Evolutionary conservation across 2,113 vertebrate genomes (phyloP).

Genomic region (Gymnocephalus cernua): DNA sequence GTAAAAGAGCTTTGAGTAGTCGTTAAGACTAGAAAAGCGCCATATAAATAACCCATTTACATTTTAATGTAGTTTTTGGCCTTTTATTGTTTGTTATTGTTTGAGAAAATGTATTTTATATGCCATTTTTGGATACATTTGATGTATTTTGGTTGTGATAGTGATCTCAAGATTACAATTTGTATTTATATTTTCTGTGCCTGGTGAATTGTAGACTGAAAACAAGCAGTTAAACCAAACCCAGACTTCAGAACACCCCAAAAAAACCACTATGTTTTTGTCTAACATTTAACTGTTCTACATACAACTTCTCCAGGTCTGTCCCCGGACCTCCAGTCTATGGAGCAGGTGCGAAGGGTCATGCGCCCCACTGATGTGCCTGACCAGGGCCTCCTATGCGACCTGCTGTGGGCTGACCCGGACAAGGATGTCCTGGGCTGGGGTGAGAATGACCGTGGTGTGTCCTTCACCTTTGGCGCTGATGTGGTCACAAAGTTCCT

Average conservation of each 20-base stretch:
- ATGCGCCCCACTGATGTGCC: conserved; percentile 97
- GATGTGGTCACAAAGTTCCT: conserved; percentile 98
- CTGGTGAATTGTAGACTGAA: neutral
- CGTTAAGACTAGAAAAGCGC: too few species aligned
- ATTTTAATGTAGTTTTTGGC: neutral
- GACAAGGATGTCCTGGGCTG: conserved; percentile 98
- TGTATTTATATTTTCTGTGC: neutral
- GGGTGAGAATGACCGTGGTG: conserved; percentile 96
- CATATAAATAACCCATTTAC: too few species aligned
- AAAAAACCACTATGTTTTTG: neutral
- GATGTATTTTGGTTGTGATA: neutral
- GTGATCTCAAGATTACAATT: neutral
- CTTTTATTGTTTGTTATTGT: neutral
- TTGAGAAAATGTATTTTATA: neutral
- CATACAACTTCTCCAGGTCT: conserved; percentile 81
- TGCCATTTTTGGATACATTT: neutral
- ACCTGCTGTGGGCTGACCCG: conserved; percentile 95
- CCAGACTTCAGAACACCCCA: neutral
- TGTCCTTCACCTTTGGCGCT: conserved; percentile 96
- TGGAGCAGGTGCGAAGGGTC: conserved; percentile 97
- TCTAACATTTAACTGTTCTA: neutral
- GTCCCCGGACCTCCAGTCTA: conserved; percentile 96
- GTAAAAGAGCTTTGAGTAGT: too few species aligned
- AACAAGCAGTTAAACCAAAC: neutral
- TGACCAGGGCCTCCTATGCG: conserved; percentile 96